Evolutionary conservation across 2,888 invertebrate species (phyloP), one percentile per base, ranked within the genome.

Genomic region (Mesopsocus fuscifrons): DNA sequence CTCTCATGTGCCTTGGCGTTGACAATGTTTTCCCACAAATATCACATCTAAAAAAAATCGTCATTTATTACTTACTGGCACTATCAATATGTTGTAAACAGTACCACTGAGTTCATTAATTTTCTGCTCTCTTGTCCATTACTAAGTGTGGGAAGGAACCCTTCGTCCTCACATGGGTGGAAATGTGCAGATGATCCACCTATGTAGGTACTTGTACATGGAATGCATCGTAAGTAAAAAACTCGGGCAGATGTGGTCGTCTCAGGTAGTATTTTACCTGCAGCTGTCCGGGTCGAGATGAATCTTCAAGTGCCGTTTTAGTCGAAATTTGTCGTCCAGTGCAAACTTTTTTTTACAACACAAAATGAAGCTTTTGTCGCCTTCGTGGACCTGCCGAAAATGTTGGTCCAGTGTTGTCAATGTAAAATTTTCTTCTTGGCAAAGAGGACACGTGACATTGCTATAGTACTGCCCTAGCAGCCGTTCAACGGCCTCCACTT

Each of bases 21-120:
- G 38, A 38, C 20, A 38, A 20, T 18, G 17, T 13, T 20, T 38
- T 38, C 3, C 38, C 38, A 38, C 38, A 38, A 18, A 38, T 38
- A 4, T 5, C 38, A 17, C 38, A 38, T 17, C 38, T 5, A 38
- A 17, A 38, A 38, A 26, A 26, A 26, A 26, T 11, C 11, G 26
- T n/a, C n/a, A n/a, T n/a, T n/a, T n/a, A n/a, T n/a, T n/a, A n/a
- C n/a, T n/a, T n/a, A n/a, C n/a, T n/a, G n/a, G n/a, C n/a, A n/a
- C n/a, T n/a, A n/a, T n/a, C n/a, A n/a, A n/a, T n/a, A n/a, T n/a
- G n/a, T n/a, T n/a, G n/a, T n/a, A n/a, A n/a, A n/a, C n/a, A n/a
- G n/a, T n/a, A n/a, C n/a, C n/a, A n/a, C n/a, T n/a, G n/a, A n/a
- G n/a, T n/a, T n/a, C n/a, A n/a, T n/a, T n/a, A n/a, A n/a, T n/a